Base-by-base conservation (phyloP, 2,888 invertebrate species). In the Opisthograptis luteolata region DNA sequence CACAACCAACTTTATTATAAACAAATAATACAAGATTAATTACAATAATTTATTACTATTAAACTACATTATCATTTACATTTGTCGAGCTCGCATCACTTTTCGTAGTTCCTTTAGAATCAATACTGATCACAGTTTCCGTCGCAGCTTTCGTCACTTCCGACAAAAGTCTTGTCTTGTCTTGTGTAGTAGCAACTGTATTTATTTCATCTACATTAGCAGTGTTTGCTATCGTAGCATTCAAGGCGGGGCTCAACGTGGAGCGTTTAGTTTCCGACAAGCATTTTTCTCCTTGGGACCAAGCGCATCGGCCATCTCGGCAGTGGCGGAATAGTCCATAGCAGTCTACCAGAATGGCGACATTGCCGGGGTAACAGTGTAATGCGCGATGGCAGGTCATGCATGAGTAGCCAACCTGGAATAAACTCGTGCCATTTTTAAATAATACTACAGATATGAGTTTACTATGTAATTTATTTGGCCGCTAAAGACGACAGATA, bases 361-460 rank as follows among this genome's bases (percentile, higher is more conserved):
- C 67, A 37, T 71, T 73, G 4, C 57, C 68, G 1, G 64, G 58
- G 50, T 68, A 76, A 55, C 78, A 78, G 49, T 74, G 78, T 0
- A 77, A 61, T 0, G 77, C 71, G 36, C 64, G 61, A 4, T 57
- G 62, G 37, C 78, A 78, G 20, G 66, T 60, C 6, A 70, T 25
- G 40, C 77, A 77, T 14, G 68, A 69, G 47, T 75, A 77, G 2
- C 78, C 78, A 5, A 71, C 63, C 77, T 78, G 64, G 9, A 62
- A 67, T n/a, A n/a, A n/a, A 30, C 8, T 19, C 1, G 4, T 4
- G 3, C n/a, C 8, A n/a, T 1, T 22, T 22, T 22, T n/a, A n/a
- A n/a, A n/a, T n/a, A n/a, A n/a, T n/a, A n/a, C n/a, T n/a, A n/a
- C n/a, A n/a, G n/a, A n/a, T n/a, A n/a, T n/a, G n/a, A n/a, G n/a